Conservation (phyloP, 2,888 invertebrate genomes). For the Epirrhoe tristata region DNA sequence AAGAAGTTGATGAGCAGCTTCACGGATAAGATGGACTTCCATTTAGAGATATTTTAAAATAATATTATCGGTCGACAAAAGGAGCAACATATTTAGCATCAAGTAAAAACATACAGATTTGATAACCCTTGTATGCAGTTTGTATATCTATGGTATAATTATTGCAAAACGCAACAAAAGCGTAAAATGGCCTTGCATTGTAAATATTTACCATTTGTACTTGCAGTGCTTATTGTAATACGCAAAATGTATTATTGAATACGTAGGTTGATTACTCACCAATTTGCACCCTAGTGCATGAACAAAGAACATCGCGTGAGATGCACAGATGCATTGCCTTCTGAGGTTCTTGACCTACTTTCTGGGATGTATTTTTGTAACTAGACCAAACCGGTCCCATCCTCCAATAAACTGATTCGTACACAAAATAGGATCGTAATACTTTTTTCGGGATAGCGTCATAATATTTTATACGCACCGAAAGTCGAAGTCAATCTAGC, state of each 20-base stretch:
- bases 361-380: constrained; percentile 57
- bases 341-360: constrained; percentile 73
- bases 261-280: constrained; percentile 22
- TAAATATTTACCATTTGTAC: constrained; percentile 6
- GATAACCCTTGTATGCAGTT: constrained; percentile 2
- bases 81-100: background rate
- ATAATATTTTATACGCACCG: background rate
- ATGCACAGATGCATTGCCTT: constrained; percentile 55
- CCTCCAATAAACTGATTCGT: constrained; percentile 25
- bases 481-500: background rate
- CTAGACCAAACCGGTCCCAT: constrained; percentile 47
- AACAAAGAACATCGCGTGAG: constrained; percentile 57
- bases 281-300: constrained; percentile 28
- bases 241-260: constrained; percentile 12
- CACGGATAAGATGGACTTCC: background rate
- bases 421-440: constrained; percentile 24
- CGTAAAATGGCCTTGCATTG: constrained; percentile 13
- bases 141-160: background rate
- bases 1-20: constrained; percentile 13
- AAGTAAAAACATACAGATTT: background rate
- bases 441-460: constrained; percentile 13
- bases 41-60: background rate
- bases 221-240: background rate
- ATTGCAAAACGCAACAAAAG: constrained; percentile 8
- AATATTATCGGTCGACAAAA: background rate